Conservation (phyloP, 2,888 invertebrate species). For the Aradus depressus region DNA sequence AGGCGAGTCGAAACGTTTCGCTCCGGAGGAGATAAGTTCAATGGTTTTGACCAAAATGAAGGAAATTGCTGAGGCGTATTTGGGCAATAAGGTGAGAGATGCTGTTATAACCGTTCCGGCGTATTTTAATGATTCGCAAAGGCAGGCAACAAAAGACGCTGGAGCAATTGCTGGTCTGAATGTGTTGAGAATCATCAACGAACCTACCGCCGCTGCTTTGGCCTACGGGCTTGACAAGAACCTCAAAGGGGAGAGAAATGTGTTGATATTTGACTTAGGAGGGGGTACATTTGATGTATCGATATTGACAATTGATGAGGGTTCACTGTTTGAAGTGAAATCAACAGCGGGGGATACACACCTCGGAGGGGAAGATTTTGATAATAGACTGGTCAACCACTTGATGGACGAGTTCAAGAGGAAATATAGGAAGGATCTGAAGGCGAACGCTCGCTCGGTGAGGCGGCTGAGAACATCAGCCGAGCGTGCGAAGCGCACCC, state of each 20-base stretch:
- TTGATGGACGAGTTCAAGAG: constrained; percentile 47
- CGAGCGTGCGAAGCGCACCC: constrained; percentile 43
- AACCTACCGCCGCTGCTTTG: constrained; percentile 78
- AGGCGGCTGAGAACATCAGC: constrained; percentile 42
- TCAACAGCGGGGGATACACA: constrained; percentile 78
- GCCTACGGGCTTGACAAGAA: constrained; percentile 57
- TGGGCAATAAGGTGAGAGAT: constrained; percentile 43
- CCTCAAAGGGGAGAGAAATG: constrained; percentile 55
- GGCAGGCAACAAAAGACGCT: constrained; percentile 74
- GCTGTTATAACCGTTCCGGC: constrained; percentile 73
- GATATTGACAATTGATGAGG: constrained; percentile 59
- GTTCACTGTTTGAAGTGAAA: constrained; percentile 48
- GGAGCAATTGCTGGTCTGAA: constrained; percentile 75
- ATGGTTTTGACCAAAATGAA: constrained; percentile 51
- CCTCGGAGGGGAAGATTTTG: constrained; percentile 58
- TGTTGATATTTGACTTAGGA: constrained; percentile 72
- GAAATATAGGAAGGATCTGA: constrained; percentile 41
- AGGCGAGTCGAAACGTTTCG: constrained; percentile 50
- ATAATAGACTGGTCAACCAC: constrained; percentile 47
- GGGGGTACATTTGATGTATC: constrained; percentile 64
- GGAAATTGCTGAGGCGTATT: constrained; percentile 60
- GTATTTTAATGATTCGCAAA: constrained; percentile 56
- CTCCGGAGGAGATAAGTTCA: constrained; percentile 58
- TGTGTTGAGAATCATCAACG: constrained; percentile 79
- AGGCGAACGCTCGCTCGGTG: constrained; percentile 39